These are phyloP conservation scores for Conus canariensis DNA, from an alignment of 2,888 invertebrate species.

Conservation along the genomic window DNA sequence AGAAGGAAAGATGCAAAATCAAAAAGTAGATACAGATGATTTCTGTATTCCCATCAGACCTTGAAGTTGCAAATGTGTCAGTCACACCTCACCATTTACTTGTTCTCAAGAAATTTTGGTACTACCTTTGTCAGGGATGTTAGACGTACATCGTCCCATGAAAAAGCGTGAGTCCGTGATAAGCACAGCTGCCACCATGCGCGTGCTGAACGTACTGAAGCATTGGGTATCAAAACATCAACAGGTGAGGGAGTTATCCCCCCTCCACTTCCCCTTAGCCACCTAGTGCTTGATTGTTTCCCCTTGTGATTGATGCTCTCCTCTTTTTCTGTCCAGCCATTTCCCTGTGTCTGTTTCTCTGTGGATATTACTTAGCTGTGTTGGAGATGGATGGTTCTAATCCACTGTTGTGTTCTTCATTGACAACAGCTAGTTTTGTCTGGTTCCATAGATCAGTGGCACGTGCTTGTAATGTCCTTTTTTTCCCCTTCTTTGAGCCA, in stretches of 20 bases:
- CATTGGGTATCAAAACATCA: constrained; percentile 93
- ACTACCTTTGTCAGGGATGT: constrained; percentile 47
- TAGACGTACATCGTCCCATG: constrained; percentile 55
- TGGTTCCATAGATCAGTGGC: neutral
- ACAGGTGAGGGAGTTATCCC: constrained; percentile 80
- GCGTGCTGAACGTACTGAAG: constrained; percentile 92
- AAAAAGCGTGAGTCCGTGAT: constrained; percentile 81
- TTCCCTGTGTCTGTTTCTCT: neutral
- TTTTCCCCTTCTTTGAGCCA: neutral
- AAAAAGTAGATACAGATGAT: too few relatives aligned
- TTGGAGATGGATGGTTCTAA: neutral
- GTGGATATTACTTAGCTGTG: neutral
- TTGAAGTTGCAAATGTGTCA: neutral
- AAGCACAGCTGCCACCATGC: constrained; percentile 95
- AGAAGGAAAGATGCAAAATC: too few relatives aligned
- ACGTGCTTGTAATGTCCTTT: neutral
- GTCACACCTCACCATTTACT: neutral
- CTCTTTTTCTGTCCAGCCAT: neutral
- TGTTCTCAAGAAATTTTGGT: neutral
- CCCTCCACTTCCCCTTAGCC: neutral
- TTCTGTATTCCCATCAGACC: neutral
- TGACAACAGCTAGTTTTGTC: neutral
- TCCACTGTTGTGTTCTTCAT: neutral
- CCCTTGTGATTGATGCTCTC: constrained; percentile 27
- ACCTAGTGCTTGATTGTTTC: constrained; percentile 29